Evolutionary conservation across 2,797 vertebrate species (phyloP), one percentile per base, ranked within the genome.

Genomic region (Heliangelus exortis): DNA sequence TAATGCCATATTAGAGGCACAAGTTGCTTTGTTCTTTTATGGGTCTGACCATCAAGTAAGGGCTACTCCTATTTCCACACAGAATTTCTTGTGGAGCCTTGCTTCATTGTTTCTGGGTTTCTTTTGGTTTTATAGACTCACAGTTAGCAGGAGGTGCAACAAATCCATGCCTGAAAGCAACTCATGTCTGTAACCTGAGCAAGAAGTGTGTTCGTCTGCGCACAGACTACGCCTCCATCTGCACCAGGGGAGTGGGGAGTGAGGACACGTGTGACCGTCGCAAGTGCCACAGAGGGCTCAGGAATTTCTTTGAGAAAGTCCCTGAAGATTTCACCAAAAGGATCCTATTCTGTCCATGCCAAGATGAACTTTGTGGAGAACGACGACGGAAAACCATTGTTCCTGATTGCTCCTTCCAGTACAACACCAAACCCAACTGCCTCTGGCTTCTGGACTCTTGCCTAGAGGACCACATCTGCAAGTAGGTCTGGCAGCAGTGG

Each of bases 331-430:
- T 98, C 93, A 98, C 98, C 81, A 98, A 98, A 80, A 98, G 98
- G 4, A 96, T 99, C 59, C 98, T 99, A 16, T 98, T 99, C 97
- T 99, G 99, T 81, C 98, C 98, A 1, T 99, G 99, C 65, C 97
- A 97, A 2, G 98, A 99, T 95, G 97, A 96, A 21, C 72, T 98
- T 90, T 99, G 99, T 61, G 99, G 98, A 9, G 99, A 99, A 95
- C 98, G 99, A 45, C 97, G 99, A 45, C 98, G 98, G 89, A 98
- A 99, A 91, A 99, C 99, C 95, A 99, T 99, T 5, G 99, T 99
- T 14, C 99, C 99, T 0, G 98, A 98, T 76, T 99, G 99, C 74
- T 99, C 99, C 33, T 99, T 98, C 92, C 98, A 99, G 76, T 96
- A 98, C 12, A 96, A 98, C 7, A 95, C 61, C 29, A 98, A 98